Evolutionary conservation across 1,140 invertebrate genomes (phyloP).

Genomic region (Pseudomyrmex cubaensis): DNA sequence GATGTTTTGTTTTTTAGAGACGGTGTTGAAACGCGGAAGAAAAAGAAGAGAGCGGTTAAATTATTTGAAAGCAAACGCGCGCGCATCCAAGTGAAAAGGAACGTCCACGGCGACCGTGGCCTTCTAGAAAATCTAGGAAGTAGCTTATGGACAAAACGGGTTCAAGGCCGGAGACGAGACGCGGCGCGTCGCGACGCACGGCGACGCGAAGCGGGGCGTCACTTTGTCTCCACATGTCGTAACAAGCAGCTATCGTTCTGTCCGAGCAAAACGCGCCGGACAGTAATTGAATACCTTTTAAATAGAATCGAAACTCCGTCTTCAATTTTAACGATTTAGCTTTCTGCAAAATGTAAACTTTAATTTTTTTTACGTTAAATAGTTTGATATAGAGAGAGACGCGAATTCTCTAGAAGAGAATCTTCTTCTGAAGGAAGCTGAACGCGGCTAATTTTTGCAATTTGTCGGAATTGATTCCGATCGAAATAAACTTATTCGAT

Average conservation of each 20-base stretch:
- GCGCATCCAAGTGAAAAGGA: constrained; percentile 68
- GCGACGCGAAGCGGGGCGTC: constrained; percentile 40
- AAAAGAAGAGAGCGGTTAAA: too few species aligned
- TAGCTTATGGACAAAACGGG: constrained; percentile 63
- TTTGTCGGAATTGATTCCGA: too few species aligned
- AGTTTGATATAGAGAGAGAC: too few species aligned
- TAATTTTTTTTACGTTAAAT: background rate
- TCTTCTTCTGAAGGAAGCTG: too few species aligned
- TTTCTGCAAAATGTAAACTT: background rate
- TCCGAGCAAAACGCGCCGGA: background rate
- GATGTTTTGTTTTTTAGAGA: background rate
- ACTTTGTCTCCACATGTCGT: constrained; percentile 53
- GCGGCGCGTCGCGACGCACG: constrained; percentile 23
- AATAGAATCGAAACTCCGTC: background rate
- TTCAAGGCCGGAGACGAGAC: constrained; percentile 79
- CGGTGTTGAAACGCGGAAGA: too few species aligned
- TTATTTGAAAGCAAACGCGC: too few species aligned
- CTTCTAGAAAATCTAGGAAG: constrained; percentile 77
- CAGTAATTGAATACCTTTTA: constrained; percentile 8
- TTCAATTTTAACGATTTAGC: background rate
- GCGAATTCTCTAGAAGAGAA: too few species aligned
- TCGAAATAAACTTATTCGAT: too few species aligned
- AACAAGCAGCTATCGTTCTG: background rate
- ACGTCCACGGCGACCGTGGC: constrained; percentile 72
- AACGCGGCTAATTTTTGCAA: too few species aligned